Conservation (phyloP, 2,113 vertebrate genomes). For the Dasyurus viverrinus region DNA sequence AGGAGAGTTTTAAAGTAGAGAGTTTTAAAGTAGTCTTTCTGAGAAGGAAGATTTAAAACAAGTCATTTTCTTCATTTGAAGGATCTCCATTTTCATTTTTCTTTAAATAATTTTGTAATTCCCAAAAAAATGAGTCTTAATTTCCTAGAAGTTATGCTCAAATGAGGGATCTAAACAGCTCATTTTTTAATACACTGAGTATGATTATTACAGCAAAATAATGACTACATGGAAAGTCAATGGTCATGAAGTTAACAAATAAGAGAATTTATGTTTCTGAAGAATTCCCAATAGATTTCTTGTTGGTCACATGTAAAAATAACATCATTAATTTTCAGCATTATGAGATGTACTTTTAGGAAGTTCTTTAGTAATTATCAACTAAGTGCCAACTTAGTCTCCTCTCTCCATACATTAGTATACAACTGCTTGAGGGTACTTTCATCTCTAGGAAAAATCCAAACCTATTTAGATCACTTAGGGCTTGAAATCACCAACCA, state of each 20-base stretch:
- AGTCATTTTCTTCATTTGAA: constrained; percentile 10
- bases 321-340: neutral
- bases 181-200: neutral
- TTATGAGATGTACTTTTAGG: neutral
- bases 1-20: neutral
- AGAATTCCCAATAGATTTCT: neutral
- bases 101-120: neutral
- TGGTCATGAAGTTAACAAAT: neutral
- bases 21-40: constrained; percentile 17
- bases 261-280: neutral
- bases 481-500: neutral
- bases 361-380: neutral
- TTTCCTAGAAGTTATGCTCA: constrained; percentile 40
- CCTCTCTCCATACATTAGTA: neutral
- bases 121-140: constrained; percentile 17
- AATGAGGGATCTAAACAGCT: constrained; percentile 41
- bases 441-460: neutral
- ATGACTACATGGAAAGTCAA: neutral
- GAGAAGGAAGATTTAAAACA: constrained; percentile 14
- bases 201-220: constrained; percentile 9
- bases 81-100: constrained; percentile 24
- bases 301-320: neutral
- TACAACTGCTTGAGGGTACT: neutral
- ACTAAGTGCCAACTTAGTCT: neutral
- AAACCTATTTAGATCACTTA: neutral